Conservation (phyloP, 2,797 vertebrate species). For the Trichosurus vulpecula region DNA sequence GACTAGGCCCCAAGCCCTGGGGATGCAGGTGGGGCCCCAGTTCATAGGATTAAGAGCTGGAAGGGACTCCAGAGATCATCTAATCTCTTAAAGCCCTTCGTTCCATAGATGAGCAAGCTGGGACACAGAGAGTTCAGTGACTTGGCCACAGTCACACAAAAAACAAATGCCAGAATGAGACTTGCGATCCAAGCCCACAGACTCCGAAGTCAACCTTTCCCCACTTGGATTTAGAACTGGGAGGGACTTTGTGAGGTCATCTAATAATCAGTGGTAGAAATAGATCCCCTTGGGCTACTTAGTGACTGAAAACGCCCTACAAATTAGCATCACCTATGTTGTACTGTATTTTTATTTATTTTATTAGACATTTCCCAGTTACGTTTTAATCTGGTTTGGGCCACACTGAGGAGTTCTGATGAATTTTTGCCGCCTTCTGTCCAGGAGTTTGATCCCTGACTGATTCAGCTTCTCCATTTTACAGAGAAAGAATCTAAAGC, state of each 20-base stretch:
- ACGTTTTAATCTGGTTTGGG: neutral
- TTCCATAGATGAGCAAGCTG: neutral
- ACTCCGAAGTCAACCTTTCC: neutral
- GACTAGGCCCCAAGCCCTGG: neutral
- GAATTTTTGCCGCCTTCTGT: neutral
- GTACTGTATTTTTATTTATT: neutral
- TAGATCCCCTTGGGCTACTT: neutral
- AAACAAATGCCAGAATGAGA: neutral
- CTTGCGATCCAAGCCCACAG: neutral
- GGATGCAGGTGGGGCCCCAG: neutral
- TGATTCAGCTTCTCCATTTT: neutral
- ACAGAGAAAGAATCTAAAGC: neutral
- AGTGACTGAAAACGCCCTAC: neutral
- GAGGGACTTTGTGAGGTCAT: neutral
- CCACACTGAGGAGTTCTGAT: neutral
- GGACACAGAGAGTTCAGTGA: neutral
- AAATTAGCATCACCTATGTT: neutral
- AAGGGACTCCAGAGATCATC: neutral
- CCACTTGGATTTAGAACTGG: neutral
- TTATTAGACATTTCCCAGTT: neutral
- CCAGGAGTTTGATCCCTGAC: neutral
- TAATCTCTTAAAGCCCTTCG: neutral
- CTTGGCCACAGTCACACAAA: neutral
- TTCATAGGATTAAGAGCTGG: neutral
- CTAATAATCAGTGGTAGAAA: neutral